Base-by-base conservation (phyloP, 2,888 invertebrate species). In the Pachliopta kotzebuea region DNA sequence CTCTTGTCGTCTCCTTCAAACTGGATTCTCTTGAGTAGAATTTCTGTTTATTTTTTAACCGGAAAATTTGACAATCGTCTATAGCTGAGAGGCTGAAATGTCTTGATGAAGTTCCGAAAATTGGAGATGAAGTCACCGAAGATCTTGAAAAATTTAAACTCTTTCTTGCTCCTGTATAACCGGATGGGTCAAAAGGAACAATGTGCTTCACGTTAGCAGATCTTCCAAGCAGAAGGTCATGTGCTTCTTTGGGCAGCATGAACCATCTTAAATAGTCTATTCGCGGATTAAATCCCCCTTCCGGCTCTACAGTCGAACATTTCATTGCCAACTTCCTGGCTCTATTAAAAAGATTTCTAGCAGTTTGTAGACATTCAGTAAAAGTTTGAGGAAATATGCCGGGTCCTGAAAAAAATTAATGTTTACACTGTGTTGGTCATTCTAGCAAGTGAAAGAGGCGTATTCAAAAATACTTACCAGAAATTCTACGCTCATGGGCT, bases 221-320 rank as follows among this genome's bases (percentile, higher is more conserved):
- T 74, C 94, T 94, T 23, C 95, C 95, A 1, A 95, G 88, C 1
- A 96, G 85, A 45, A 96, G 92, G 71, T 95, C 94, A 76, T 96
- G 95, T 0, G 97, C 97, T 89, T 98, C 98, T 77, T 95, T 95
- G 0, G 97, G 97, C 60, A 98, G 84, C 93, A 98, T 95, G 85
- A 97, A 98, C 98, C 98, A 98, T 68, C 97, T 93, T 18, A 97
- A 87, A 62, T 93, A 92, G 70, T 95, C 94, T 54, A 95, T 94
- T 56, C 94, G 92, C 18, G 92, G 90, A 73, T 95, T 95, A 76
- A 97, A 96, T 70, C 93, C 91, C 24, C 95, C 93, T 70, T 94
- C 94, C 71, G 96, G 96, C 78, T 97, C 96, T 26, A 95, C 94
- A 62, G 95, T 92, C 14, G 95, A 94, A 72, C 94, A 94, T 73